Evolutionary conservation across 2,888 invertebrate genomes (phyloP), one percentile per base, ranked within the genome.

Genomic region (Drosophila nr. fundita): DNA sequence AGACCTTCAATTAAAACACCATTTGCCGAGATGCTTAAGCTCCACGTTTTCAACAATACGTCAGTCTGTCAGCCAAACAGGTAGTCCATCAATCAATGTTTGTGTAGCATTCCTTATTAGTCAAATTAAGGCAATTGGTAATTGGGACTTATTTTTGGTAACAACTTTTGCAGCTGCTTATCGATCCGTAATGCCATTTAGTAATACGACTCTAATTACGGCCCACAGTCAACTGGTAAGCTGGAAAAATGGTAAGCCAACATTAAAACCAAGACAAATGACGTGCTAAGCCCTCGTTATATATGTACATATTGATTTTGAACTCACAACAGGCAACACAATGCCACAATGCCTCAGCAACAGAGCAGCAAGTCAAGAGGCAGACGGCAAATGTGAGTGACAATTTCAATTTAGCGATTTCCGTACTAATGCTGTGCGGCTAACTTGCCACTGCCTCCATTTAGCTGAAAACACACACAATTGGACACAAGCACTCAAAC

Each of bases 351-450:
- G 36, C 54, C 45, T 49, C 54, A 57, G 27, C n/a, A 54, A 24
- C 36, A n/a, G 21, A 34, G 38, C 7, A 55, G 57, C 69, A 74
- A 84, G 76, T 85, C 81, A 79, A 89, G 77, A 77, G 85, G 61
- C 66, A 77, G 81, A 58, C 66, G 76, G 73, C 62, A 67, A 79
- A 80, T 89, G 72, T 75, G 80, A 77, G 80, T 89, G 89, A 87
- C 87, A 87, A 82, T 87, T 88, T 87, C 87, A 86, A 89, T 89
- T 87, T 89, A 80, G 66, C 82, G 88, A 88, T 87, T 87, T 89
- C 75, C 90, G 86, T 89, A 72, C 83, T 80, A 89, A 87, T 89
- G 72, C 71, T 71, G 74, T 73, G 76, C 73, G 74, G 74, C 70
- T 54, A 75, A 71, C 74, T 68, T 70, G 65, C 59, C 64, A 57